Conservation (phyloP, 2,113 vertebrate genomes). For the Semicossyphus pulcher region DNA sequence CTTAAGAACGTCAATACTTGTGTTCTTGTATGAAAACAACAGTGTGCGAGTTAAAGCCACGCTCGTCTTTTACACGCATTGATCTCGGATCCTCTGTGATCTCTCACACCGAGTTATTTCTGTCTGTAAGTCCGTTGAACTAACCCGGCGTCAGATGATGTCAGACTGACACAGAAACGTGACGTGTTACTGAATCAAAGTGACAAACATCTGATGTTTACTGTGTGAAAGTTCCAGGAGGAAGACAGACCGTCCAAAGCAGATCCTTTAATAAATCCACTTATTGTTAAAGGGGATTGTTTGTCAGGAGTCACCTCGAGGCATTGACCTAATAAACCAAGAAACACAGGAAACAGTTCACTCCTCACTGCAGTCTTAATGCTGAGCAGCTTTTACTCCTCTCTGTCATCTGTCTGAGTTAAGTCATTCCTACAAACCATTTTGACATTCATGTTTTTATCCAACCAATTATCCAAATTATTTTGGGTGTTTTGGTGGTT, state of each 20-base stretch:
- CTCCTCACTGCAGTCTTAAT: neutral
- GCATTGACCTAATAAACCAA: slow-evolving; percentile 5
- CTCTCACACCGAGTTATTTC: neutral
- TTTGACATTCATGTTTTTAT: too few species aligned
- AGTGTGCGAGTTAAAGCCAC: neutral
- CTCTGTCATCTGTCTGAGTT: too few species aligned
- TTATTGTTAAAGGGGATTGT: slow-evolving; percentile 58
- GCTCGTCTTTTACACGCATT: too few species aligned
- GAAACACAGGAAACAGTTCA: slow-evolving; percentile 2
- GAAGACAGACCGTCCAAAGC: slow-evolving; percentile 5
- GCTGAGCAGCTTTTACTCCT: too few species aligned
- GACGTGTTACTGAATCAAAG: neutral
- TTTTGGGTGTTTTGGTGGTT: too few species aligned
- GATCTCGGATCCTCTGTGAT: neutral
- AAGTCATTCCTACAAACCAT: too few species aligned
- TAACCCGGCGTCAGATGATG: neutral
- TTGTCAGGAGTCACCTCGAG: slow-evolving; percentile 24
- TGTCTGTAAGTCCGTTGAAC: neutral
- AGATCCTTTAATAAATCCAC: slow-evolving; percentile 53
- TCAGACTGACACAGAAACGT: neutral
- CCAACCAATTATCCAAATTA: too few species aligned
- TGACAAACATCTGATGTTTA: neutral
- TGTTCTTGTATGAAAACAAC: too few species aligned
- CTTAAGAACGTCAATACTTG: too few species aligned
- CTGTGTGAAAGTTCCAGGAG: neutral